Conservation (phyloP, 2,113 vertebrate species). For the Dascyllus trimaculatus region DNA sequence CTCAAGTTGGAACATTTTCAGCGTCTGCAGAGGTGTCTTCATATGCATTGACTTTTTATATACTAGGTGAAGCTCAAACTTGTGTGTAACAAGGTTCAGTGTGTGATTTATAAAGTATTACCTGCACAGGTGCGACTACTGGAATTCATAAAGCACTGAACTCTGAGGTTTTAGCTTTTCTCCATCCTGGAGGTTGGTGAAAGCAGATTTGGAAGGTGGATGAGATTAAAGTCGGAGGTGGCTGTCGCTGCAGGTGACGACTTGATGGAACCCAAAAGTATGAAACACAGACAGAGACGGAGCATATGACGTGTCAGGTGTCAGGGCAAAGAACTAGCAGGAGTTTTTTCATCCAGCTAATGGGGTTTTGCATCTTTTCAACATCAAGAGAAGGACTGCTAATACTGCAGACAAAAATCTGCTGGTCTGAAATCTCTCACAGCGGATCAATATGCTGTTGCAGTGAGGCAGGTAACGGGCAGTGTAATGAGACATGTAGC, state of each 20-base stretch:
- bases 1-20: neutral
- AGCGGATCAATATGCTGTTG: neutral
- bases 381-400: neutral
- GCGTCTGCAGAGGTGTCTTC: neutral
- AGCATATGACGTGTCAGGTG: neutral
- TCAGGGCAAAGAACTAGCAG: neutral
- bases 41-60: neutral
- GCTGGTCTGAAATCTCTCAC: neutral
- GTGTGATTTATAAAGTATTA: conserved; percentile 5
- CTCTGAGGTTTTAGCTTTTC: neutral
- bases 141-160: conserved; percentile 16
- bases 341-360: conserved; percentile 8
- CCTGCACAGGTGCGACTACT: neutral
- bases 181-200: neutral
- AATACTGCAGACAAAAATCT: neutral
- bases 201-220: conserved; percentile 43
- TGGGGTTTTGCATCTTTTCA: conserved; percentile 7
- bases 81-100: neutral
- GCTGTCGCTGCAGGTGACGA: conserved; percentile 29
- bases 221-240: conserved; percentile 39
- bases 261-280: conserved; percentile 15
- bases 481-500: neutral
- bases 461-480: neutral
- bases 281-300: neutral
- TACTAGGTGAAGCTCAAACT: neutral